Conservation (phyloP, 2,113 vertebrate genomes). For the western clawed frog (Xenopus tropicalis) region DNA sequence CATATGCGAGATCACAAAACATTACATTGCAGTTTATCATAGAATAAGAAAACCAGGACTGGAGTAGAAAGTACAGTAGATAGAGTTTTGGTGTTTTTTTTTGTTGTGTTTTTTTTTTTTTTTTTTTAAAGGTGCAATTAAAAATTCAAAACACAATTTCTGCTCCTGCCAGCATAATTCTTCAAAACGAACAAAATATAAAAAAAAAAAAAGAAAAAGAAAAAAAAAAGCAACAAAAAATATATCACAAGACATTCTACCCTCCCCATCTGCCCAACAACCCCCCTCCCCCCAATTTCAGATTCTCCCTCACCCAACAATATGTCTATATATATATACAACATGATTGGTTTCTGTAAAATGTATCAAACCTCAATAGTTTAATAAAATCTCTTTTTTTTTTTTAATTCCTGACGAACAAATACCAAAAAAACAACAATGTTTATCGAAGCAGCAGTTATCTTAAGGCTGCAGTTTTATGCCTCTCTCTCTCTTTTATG, state of each 20-base stretch:
- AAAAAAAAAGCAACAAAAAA: slow-evolving; percentile 2
- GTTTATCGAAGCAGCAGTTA: slow-evolving; percentile 76
- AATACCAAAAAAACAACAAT: slow-evolving; percentile 87
- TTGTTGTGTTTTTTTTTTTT: not conserved
- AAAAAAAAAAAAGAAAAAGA: slow-evolving; percentile 5
- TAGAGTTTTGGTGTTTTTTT: slow-evolving; percentile 39
- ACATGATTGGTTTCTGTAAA: slow-evolving; percentile 82
- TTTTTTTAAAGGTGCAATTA: slow-evolving; percentile 65
- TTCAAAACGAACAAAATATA: slow-evolving; percentile 67
- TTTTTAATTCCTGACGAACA: slow-evolving; percentile 85
- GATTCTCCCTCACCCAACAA: slow-evolving; percentile 57
- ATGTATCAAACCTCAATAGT: slow-evolving; percentile 92
- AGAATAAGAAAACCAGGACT: slow-evolving; percentile 44
- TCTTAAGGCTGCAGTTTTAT: slow-evolving; percentile 83
- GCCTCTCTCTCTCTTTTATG: slow-evolving; percentile 73
- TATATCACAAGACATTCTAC: slow-evolving; percentile 44
- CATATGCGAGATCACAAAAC: slow-evolving; percentile 32
- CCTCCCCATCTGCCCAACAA: slow-evolving; percentile 50
- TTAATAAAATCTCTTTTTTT: slow-evolving; percentile 79
- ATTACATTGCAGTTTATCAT: slow-evolving; percentile 20
- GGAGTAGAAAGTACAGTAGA: slow-evolving; percentile 49
- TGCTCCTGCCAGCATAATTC: slow-evolving; percentile 64
- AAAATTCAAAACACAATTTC: slow-evolving; percentile 64
- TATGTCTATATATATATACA: slow-evolving; percentile 83
- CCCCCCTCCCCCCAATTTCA: slow-evolving; percentile 39